Evolutionary conservation across 1,140 invertebrate species (phyloP), one percentile per base, ranked within the genome.

Genomic region (Meloidogyne hapla): DNA sequence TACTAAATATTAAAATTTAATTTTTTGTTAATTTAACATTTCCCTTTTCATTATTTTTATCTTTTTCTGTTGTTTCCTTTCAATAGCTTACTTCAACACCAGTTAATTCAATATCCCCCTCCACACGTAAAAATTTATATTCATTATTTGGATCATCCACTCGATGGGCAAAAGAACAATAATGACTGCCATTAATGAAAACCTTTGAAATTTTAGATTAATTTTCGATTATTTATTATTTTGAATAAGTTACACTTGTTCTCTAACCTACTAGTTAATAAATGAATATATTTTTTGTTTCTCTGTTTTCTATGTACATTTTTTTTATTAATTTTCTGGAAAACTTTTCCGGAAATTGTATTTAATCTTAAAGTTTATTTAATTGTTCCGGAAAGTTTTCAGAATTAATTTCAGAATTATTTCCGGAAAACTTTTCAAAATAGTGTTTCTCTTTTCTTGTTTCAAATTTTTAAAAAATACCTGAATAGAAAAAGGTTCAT

Each of bases 401-500:
- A n/a, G n/a, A n/a, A n/a, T n/a, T n/a, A n/a, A n/a, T n/a, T n/a
- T n/a, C n/a, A n/a, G n/a, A n/a, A n/a, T n/a, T n/a, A n/a, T n/a
- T n/a, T n/a, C n/a, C n/a, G n/a, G n/a, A n/a, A n/a, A n/a, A n/a
- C n/a, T n/a, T n/a, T n/a, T n/a, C n/a, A n/a, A n/a, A n/a, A n/a
- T n/a, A n/a, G n/a, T 15, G 5, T 26, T 28, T 21, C 26, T 21
- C 25, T 4, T 21, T n/a, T 26, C 5, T n/a, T 67, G 66, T 68
- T 26, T 25, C 2, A 25, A 8, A 68, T 8, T 63, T 63, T 63
- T 69, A 6, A 33, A 33, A 33, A 33, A 6, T 33, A 80, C 78
- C 71, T 83, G 82, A 40, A 83, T 72, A 12, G 85, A 85, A 74
- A 80, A 87, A 25, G 83, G 84, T 66, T 85, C 84, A 69, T 87